phyloP scores from a whole-genome alignment of 2,797 vertebrate species.

The Tinamus major region DNA sequence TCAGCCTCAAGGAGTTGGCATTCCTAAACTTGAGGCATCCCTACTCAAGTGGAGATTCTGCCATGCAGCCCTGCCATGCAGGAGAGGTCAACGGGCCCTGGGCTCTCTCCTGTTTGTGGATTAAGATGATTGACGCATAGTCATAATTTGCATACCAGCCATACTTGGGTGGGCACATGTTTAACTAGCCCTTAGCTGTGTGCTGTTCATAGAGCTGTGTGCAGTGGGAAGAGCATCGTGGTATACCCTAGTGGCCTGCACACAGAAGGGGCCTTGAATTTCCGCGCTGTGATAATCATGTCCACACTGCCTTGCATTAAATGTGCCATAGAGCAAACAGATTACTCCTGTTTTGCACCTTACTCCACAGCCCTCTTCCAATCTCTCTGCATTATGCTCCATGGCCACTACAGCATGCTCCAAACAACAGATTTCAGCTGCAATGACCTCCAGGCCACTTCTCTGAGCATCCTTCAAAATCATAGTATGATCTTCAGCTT shows the following conservation, averaged over 20 bases:
- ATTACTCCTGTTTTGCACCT: background rate
- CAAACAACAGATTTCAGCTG: background rate
- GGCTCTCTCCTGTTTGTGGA: no score
- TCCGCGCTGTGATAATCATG: fast-evolving
- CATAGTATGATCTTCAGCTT: background rate
- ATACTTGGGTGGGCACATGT: no score
- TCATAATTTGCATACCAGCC: no score
- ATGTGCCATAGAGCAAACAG: background rate
- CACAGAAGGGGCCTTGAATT: background rate
- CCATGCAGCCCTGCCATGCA: no score
- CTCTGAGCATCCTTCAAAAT: background rate
- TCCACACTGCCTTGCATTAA: background rate
- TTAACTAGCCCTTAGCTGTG: no score
- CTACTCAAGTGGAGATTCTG: no score
- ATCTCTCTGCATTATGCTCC: background rate
- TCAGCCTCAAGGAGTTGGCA: no score
- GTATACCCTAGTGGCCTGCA: background rate
- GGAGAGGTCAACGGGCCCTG: no score
- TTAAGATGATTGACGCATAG: no score
- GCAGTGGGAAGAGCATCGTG: no score
- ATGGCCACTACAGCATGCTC: fast-evolving
- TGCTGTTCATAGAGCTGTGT: no score
- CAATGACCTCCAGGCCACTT: background rate
- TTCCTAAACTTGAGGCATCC: no score
- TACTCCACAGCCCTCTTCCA: background rate